These are phyloP conservation scores for Arothron firmamentum DNA, from an alignment of 2,113 vertebrate genomes.

Conservation along the genomic window DNA sequence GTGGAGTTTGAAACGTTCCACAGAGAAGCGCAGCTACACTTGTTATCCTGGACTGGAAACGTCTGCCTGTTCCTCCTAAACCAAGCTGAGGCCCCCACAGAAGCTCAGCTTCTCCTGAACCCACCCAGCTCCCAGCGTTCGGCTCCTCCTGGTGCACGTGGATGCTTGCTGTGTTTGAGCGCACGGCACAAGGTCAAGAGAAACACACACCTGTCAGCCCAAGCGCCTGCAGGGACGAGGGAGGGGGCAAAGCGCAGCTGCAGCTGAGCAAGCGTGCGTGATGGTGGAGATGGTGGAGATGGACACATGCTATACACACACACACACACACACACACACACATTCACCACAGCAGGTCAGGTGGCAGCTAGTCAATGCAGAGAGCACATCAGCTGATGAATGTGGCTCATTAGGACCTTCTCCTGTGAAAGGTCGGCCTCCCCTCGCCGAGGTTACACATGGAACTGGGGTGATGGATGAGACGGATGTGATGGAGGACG, in stretches of 20 bases:
- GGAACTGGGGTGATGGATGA: constrained; percentile 80
- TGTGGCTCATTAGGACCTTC: constrained; percentile 81
- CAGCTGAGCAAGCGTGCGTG: constrained; percentile 27
- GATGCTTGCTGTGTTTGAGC: constrained; percentile 32
- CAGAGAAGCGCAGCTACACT: no score
- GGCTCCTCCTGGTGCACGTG: constrained; percentile 12
- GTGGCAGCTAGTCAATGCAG: constrained; percentile 16
- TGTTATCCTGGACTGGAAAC: neutral
- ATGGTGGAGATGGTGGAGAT: constrained; percentile 10
- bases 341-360: constrained; percentile 12
- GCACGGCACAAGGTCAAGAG: constrained; percentile 13
- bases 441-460: constrained; percentile 81
- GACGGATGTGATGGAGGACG: constrained; percentile 67
- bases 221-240: constrained; percentile 28
- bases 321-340: constrained; percentile 6
- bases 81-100: neutral
- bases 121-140: constrained; percentile 9
- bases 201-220: constrained; percentile 17
- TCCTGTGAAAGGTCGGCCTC: constrained; percentile 90
- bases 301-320: constrained; percentile 12
- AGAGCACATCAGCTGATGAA: constrained; percentile 27
- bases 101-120: no score
- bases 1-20: no score
- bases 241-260: constrained; percentile 28
- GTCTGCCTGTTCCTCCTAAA: neutral